Evolutionary conservation across 2,888 invertebrate genomes (phyloP).

Genomic region (Dermolepida albohirtum): DNA sequence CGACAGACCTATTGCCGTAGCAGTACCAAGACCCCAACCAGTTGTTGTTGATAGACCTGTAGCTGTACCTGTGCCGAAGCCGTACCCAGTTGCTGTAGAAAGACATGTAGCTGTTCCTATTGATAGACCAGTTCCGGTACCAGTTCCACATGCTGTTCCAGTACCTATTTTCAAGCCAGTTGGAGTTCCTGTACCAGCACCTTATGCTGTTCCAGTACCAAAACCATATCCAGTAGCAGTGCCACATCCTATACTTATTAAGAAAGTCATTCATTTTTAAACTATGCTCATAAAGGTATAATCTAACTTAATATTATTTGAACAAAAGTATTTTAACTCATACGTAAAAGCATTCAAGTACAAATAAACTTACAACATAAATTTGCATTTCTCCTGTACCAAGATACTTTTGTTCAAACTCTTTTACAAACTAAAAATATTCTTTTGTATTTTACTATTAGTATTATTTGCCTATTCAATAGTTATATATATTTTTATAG

Average conservation of each 20-base stretch:
- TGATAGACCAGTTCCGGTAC: slow-evolving; percentile 58
- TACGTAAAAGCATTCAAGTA: background rate
- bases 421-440: too few relatives aligned
- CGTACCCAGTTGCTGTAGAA: slow-evolving; percentile 69
- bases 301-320: slow-evolving; percentile 3
- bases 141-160: slow-evolving; percentile 62
- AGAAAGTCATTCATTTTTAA: slow-evolving; percentile 52
- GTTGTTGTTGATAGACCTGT: slow-evolving; percentile 67
- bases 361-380: too few relatives aligned
- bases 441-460: background rate
- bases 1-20: slow-evolving; percentile 58
- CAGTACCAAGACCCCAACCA: slow-evolving; percentile 66
- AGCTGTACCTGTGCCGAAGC: slow-evolving; percentile 60
- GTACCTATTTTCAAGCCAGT: slow-evolving; percentile 65
- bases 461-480: background rate
- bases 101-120: slow-evolving; percentile 69
- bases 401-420: too few relatives aligned
- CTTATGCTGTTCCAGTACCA: slow-evolving; percentile 66
- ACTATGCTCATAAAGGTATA: slow-evolving; percentile 52
- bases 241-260: slow-evolving; percentile 61
- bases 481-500: slow-evolving; percentile 5
- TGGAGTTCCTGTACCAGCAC: slow-evolving; percentile 65
- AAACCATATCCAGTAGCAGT: slow-evolving; percentile 59
- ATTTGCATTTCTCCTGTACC: too few relatives aligned
- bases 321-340: slow-evolving; percentile 1